Conservation (phyloP, 1,140 invertebrate species). For the Gyrodactylus bullatarudis region DNA sequence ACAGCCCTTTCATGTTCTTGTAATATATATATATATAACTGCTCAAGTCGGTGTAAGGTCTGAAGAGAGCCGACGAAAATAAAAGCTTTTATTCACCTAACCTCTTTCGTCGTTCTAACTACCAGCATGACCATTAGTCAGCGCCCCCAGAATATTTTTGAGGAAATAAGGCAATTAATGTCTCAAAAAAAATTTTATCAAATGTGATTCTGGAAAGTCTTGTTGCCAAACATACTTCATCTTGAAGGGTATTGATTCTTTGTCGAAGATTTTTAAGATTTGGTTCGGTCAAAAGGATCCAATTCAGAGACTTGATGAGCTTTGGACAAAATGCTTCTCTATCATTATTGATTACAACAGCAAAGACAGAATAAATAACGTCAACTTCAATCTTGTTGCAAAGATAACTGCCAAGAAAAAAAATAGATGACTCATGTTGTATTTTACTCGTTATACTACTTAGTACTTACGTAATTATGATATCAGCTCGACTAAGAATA, state of each 20-base stretch:
- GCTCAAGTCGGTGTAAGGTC: too few relatives aligned
- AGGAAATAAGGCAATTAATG: too few relatives aligned
- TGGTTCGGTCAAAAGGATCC: not conserved
- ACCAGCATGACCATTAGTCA: too few relatives aligned
- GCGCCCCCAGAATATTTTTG: too few relatives aligned
- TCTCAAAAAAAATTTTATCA: too few relatives aligned
- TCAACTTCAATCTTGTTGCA: not conserved
- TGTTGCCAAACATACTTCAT: not conserved
- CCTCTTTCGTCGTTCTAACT: too few relatives aligned
- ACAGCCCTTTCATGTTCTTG: too few relatives aligned
- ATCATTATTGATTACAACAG: not conserved
- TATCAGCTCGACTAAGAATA: not conserved
- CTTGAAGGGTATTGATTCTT: not conserved
- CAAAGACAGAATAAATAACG: not conserved
- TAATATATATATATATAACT: too few relatives aligned
- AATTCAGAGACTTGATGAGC: not conserved
- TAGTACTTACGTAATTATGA: not conserved
- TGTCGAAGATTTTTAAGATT: not conserved
- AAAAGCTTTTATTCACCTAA: too few relatives aligned
- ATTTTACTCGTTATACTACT: not conserved
- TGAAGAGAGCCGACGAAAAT: too few relatives aligned
- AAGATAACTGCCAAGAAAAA: not conserved
- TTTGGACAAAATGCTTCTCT: not conserved
- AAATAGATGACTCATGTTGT: not conserved
- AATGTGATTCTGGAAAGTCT: too few relatives aligned